A percentile compares a stretch with the other conserved stretches of the same genome.
These are phyloP conservation scores for Drosophila pallidifrons DNA, from an alignment of 1,140 invertebrate genomes.

Conservation along the genomic window DNA sequence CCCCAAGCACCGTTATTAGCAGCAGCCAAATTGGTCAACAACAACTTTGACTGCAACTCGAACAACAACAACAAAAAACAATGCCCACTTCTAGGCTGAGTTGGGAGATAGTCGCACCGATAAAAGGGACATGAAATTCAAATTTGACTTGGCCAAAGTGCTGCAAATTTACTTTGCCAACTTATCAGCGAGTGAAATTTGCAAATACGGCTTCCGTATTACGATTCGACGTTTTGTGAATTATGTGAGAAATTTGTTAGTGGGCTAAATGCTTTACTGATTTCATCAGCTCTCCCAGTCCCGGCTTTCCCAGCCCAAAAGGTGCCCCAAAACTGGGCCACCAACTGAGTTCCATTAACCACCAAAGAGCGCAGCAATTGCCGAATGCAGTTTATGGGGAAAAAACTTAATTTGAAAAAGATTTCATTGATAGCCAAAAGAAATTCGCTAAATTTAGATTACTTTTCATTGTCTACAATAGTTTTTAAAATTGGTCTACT, in stretches of 20 bases:
- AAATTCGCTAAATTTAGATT: too few relatives aligned
- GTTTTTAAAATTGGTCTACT: too few relatives aligned
- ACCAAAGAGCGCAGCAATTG: constrained; percentile 5
- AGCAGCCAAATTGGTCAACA: constrained; percentile 70
- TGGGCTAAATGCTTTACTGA: constrained; percentile 53
- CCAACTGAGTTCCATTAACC: neutral
- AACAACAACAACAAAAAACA: constrained; percentile 28
- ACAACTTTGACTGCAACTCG: constrained; percentile 5
- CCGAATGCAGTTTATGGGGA: neutral
- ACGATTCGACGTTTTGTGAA: constrained; percentile 82
- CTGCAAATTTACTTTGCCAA: constrained; percentile 65
- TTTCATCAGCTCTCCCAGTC: neutral
- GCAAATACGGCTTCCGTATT: constrained; percentile 79
- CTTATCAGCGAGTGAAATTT: constrained; percentile 79
- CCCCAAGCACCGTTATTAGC: constrained; percentile 75
- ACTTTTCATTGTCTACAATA: too few relatives aligned
- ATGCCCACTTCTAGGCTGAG: constrained; percentile 60
- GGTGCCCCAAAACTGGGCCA: constrained; percentile 32
- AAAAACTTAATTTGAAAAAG: too few relatives aligned
- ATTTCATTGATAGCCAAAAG: constrained; percentile 5
- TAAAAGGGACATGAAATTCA: constrained; percentile 85
- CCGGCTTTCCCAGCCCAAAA: neutral
- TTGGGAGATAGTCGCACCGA: constrained; percentile 76
- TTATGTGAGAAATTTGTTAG: constrained; percentile 81
- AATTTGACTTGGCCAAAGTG: constrained; percentile 70